Evolutionary conservation across 2,888 invertebrate species (phyloP), one percentile per base, ranked within the genome.

Genomic region (Apamea anceps): DNA sequence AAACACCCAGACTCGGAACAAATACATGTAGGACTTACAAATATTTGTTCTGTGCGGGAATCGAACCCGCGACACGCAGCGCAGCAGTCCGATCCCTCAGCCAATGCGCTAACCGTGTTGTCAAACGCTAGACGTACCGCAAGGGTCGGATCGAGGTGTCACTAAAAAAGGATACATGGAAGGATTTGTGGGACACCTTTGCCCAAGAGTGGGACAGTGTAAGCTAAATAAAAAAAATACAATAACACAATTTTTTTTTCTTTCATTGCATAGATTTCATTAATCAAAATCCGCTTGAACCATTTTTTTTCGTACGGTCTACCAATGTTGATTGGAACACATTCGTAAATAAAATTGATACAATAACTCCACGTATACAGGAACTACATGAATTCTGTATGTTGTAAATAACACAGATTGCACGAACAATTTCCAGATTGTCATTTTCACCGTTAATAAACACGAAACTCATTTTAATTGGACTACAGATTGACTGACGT

Each of bases 401-500:
- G 18, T 45, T 54, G 54, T 67, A 62, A 80, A 84, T 84, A 78
- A 57, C 54, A 48, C 42, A 57, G 37, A 25, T 75, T 63, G 18
- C 48, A 72, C 48, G 68, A 60, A 45, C 60, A 45, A 70, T 77
- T 37, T 62, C 12, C 32, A 72, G 37, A 57, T 77, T 66, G 77
- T 86, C 86, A 86, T 86, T 77, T 84, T 66, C 83, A 57, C 63
- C 28, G 32, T 70, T 77, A 32, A 86, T 76, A 62, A 84, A 84
- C 87, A 70, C 63, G 71, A 78, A 84, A 75, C 63, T 75, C 77
- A 57, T 75, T 51, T 72, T 84, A 84, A 84, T 84, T 84, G 79
- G 84, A 87, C 74, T 42, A 70, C 84, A 62, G 87, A 85, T 84
- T 87, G 84, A 84, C 80, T 75, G 87, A 75, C 85, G 72, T 73